Percentiles rank a stretch among this genome's conserved stretches.
Conservation (phyloP, 2,888 invertebrate species). For the Diplolepis rosae region DNA sequence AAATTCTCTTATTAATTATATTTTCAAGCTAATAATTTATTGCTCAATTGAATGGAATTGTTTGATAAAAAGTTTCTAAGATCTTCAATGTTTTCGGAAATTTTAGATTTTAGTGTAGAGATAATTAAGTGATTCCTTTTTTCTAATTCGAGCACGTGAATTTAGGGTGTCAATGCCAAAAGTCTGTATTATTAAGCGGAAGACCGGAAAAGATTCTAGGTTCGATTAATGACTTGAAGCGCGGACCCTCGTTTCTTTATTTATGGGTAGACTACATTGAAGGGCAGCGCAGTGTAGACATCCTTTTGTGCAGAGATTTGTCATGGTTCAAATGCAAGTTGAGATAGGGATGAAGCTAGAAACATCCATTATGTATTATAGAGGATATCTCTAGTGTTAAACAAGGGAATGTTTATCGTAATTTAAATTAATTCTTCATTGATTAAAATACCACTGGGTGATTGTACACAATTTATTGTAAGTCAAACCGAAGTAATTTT, state of each 20-base stretch:
- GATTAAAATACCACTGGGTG: too few species aligned
- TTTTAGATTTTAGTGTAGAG: background rate
- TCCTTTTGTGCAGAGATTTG: conserved; percentile 61
- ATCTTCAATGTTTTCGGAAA: background rate
- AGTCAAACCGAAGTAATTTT: too few species aligned
- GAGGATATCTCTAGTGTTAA: background rate
- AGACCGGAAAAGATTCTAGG: conserved; percentile 43
- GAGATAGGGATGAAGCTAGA: conserved; percentile 39
- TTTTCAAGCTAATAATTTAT: too few species aligned
- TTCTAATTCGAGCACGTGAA: background rate
- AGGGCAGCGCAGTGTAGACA: conserved; percentile 52
- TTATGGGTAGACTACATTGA: conserved; percentile 50
- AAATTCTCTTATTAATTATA: too few species aligned
- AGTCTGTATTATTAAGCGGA: conserved; percentile 35
- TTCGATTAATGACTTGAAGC: conserved; percentile 54
- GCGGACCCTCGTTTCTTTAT: conserved; percentile 54
- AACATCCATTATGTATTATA: conserved; percentile 20
- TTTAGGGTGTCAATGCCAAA: conserved; percentile 18
- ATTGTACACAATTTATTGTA: too few species aligned
- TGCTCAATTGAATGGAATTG: too few species aligned
- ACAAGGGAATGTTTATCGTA: background rate
- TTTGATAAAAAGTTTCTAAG: too few species aligned
- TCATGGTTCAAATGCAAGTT: conserved; percentile 55
- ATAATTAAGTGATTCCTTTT: background rate
- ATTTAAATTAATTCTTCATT: too few species aligned